These are phyloP conservation scores for Tyto alba DNA, from an alignment of 2,113 vertebrate species.

Conservation along the genomic window DNA sequence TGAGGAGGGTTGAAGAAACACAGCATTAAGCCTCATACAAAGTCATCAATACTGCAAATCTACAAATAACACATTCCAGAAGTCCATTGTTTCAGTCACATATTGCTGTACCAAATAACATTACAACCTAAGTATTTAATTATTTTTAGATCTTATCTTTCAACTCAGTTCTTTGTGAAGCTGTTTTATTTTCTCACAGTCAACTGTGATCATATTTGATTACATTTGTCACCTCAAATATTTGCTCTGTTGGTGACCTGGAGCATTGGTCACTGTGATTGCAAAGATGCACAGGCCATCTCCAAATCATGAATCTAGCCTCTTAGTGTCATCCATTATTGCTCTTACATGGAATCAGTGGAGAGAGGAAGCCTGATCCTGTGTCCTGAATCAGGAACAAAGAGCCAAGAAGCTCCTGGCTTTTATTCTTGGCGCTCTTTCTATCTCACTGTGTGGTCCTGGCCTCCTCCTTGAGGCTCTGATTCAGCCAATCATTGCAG, in stretches of 20 bases:
- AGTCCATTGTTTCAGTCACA: neutral
- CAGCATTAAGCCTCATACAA: rapidly evolving
- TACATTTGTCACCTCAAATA: neutral
- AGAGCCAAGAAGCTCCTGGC: neutral
- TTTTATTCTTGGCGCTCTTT: neutral
- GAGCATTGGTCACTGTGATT: neutral
- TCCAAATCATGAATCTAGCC: neutral
- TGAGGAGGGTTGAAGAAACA: neutral
- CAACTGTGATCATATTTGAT: neutral
- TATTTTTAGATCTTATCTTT: neutral
- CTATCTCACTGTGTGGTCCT: neutral
- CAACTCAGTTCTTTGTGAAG: neutral
- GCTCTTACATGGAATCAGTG: neutral
- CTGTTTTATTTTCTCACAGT: neutral
- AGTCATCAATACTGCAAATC: neutral
- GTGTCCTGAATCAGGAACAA: neutral
- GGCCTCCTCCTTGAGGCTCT: neutral
- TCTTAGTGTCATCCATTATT: neutral
- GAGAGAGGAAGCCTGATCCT: neutral
- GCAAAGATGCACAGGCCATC: neutral
- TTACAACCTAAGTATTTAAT: neutral
- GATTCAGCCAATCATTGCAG: neutral
- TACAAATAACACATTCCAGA: neutral
- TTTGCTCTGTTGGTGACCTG: neutral
- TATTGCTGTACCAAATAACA: neutral